Conservation (phyloP, 2,888 invertebrate species). For the Pegoplata infirma region DNA sequence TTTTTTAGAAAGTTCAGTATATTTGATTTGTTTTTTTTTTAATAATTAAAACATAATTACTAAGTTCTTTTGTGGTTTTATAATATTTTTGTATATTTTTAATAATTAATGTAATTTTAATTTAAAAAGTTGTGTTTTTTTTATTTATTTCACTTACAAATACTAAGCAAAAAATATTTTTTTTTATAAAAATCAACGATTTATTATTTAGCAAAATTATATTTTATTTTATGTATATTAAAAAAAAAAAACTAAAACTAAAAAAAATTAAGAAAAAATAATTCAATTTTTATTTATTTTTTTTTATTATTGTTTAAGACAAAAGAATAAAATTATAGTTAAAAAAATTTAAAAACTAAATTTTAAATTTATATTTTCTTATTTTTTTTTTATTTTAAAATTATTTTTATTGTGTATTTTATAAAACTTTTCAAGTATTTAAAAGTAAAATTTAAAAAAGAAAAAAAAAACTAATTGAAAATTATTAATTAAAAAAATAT, state of each 20-base stretch:
- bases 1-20: conserved; percentile 43
- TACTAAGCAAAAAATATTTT: conserved; percentile 43
- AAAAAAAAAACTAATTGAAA: conserved; percentile 17
- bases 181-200: conserved; percentile 30
- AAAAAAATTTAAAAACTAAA: conserved; percentile 21
- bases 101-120: conserved; percentile 46
- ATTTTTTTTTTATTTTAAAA: not conserved
- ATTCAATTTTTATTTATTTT: conserved; percentile 1
- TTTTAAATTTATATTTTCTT: conserved; percentile 12
- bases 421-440: conserved; percentile 21
- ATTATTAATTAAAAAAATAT: conserved; percentile 14
- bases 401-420: not conserved
- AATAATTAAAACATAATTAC: conserved; percentile 42
- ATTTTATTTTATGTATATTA: not conserved
- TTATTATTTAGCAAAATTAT: conserved; percentile 24
- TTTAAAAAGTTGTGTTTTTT: conserved; percentile 26
- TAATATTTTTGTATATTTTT: conserved; percentile 22
- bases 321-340: conserved; percentile 1
- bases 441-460: conserved; percentile 6
- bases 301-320: conserved; percentile 18
- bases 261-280: conserved; percentile 7
- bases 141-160: conserved; percentile 9
- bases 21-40: conserved; percentile 12
- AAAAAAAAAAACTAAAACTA: conserved; percentile 22
- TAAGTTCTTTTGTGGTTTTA: conserved; percentile 22